Evolutionary conservation across 1,140 invertebrate genomes (phyloP).

Genomic region (Schmidtea mediterranea): DNA sequence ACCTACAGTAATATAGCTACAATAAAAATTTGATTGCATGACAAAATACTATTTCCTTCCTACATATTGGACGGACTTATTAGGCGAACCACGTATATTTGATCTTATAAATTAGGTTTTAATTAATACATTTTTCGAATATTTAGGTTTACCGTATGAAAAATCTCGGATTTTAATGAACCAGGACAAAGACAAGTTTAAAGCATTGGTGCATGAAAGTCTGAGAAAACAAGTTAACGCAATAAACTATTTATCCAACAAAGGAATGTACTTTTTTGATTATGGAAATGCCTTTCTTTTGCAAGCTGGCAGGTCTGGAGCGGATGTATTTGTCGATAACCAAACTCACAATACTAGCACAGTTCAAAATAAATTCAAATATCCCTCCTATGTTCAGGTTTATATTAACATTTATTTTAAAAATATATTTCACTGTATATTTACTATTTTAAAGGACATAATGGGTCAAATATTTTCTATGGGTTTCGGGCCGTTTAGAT

Average conservation of each 20-base stretch:
- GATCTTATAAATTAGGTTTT: too few relatives aligned
- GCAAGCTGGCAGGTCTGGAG: constrained; percentile 36
- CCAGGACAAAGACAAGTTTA: not conserved
- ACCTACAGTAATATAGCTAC: too few relatives aligned
- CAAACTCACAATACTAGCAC: not conserved
- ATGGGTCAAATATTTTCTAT: constrained; percentile 46
- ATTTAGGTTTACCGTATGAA: too few relatives aligned
- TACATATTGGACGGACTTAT: too few relatives aligned
- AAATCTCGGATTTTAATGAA: not conserved
- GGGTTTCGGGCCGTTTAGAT: constrained; percentile 44
- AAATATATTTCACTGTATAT: too few relatives aligned
- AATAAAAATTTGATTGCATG: too few relatives aligned
- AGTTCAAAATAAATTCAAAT: constrained; percentile 29
- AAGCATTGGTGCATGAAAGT: constrained; percentile 14
- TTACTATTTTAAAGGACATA: too few relatives aligned
- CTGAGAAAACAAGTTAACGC: constrained; percentile 35
- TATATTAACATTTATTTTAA: too few relatives aligned
- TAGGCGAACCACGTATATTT: too few relatives aligned
- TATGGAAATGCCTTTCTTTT: constrained; percentile 44
- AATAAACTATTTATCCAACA: constrained; percentile 32
- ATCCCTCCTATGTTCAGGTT: constrained; percentile 37
- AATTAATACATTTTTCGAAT: too few relatives aligned
- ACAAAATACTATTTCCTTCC: too few relatives aligned
- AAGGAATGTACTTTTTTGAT: constrained; percentile 40
- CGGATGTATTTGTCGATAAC: constrained; percentile 6